These are phyloP conservation scores for Gambusia holbrooki DNA, from an alignment of 2,113 vertebrate genomes.

Conservation along the genomic window DNA sequence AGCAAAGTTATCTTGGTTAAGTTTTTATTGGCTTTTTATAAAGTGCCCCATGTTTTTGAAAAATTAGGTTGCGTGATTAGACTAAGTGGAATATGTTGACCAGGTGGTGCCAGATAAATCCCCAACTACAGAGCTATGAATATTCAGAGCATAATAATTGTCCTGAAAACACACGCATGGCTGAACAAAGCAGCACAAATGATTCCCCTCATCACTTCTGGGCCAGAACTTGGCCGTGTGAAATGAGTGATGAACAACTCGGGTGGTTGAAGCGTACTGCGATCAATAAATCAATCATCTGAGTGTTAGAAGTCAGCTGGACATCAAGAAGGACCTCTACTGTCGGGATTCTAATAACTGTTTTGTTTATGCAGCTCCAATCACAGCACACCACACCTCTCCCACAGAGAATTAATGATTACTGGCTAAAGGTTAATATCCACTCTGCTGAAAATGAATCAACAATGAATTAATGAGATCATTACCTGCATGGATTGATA, in stretches of 20 bases:
- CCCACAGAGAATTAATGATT: constrained; percentile 79
- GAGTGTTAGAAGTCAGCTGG: constrained; percentile 59
- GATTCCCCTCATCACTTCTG: constrained; percentile 48
- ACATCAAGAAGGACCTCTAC: constrained; percentile 59
- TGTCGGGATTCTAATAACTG: constrained; percentile 65
- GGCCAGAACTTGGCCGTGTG: constrained; percentile 23
- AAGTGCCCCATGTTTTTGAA: too few relatives aligned
- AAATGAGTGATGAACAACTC: constrained; percentile 51
- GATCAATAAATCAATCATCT: constrained; percentile 63
- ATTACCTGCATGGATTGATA: constrained; percentile 82
- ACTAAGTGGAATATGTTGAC: constrained; percentile 25
- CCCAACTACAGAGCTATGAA: constrained; percentile 38
- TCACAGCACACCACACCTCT: constrained; percentile 74
- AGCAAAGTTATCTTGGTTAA: not conserved
- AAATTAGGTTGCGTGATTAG: constrained; percentile 9
- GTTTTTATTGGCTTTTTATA: not conserved
- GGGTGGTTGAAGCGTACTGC: constrained; percentile 13
- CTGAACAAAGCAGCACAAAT: constrained; percentile 48
- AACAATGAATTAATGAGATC: constrained; percentile 82
- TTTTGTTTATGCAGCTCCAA: constrained; percentile 73
- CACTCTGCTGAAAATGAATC: constrained; percentile 82
- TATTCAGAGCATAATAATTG: constrained; percentile 74
- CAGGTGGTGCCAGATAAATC: constrained; percentile 51
- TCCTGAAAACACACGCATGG: constrained; percentile 56
- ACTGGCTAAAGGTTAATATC: constrained; percentile 84